Evolutionary conservation across 35 echinoderm and acorn worm species (phyloP), one percentile per base, ranked within the genome.

Genomic region (Chiridota heheva): DNA sequence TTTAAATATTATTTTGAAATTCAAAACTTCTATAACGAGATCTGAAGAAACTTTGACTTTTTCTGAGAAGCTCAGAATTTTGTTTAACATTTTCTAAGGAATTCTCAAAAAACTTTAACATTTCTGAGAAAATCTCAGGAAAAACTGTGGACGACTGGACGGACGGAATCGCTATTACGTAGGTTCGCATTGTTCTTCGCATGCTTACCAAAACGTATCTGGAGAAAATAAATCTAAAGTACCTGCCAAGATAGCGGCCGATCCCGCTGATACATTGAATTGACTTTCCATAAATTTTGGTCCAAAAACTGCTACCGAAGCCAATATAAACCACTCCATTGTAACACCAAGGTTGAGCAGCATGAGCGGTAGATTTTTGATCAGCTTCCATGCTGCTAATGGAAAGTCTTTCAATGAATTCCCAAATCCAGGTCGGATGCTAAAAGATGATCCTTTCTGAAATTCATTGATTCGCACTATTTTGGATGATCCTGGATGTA

Each of bases 221-320:
- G n/a, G n/a, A n/a, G n/a, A n/a, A n/a, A n/a, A n/a, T n/a, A n/a
- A n/a, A n/a, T n/a, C n/a, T n/a, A n/a, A n/a, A n/a, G n/a, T 56
- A 92, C 95, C 95, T 70, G 85, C 80, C 71, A 83, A 58, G 17
- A 91, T 63, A 17, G 95, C 89, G 26, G 89, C 95, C 59, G 71
- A 44, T 44, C 88, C 80, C 0, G 95, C 56, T 0, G 95, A 59
- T 37, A 91, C 29, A 53, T 84, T 98, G 42, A 98, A 98, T 40
- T 98, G 95, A 5, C 84, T 88, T 37, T 98, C 95, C 37, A 98
- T 59, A 78, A 98, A 98, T 76, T 98, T 98, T 30, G 95, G 89
- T 67, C 82, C 95, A 40, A 98, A 98, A 1, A 87, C 85, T 5
- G 95, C 89, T n/a, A 98, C 73, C 0, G 83, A 72, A 5, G 95